These are phyloP conservation scores for Lota lota DNA, from an alignment of 2,113 vertebrate species.

Conservation along the genomic window DNA sequence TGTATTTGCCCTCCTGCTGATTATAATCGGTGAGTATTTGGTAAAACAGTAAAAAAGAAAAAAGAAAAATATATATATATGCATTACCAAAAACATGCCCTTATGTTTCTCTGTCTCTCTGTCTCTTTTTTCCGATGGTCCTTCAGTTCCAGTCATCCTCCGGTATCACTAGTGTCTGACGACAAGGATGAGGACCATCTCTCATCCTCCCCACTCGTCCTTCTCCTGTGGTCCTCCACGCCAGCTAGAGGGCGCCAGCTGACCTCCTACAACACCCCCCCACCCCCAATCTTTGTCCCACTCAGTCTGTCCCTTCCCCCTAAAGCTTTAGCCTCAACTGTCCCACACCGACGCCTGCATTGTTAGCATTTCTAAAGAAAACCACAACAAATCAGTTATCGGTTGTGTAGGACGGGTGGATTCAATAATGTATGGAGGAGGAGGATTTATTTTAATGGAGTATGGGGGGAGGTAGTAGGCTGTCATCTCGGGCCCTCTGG, in stretches of 20 bases:
- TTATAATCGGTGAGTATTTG: constrained; percentile 90
- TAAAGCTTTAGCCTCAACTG: constrained; percentile 33
- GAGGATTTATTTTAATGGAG: constrained; percentile 9
- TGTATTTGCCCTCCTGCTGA: constrained; percentile 81
- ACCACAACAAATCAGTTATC: too few species aligned
- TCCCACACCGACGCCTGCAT: neutral
- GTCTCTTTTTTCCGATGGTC: constrained; percentile 4
- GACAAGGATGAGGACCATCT: constrained; percentile 30
- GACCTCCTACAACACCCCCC: constrained; percentile 30
- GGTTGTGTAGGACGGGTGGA: too few species aligned
- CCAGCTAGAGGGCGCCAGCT: constrained; percentile 49
- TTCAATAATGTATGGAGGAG: neutral
- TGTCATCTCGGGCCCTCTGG: constrained; percentile 20
- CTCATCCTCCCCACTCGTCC: constrained; percentile 33
- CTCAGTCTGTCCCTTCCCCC: neutral
- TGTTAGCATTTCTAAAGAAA: too few species aligned
- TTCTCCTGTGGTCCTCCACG: constrained; percentile 47
- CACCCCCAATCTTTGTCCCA: constrained; percentile 32
- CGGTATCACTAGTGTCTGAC: constrained; percentile 65
- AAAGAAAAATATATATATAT: rapidly evolving
- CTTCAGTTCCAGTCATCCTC: constrained; percentile 75
- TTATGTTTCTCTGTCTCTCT: neutral
- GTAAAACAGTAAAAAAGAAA: neutral
- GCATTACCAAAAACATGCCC: neutral
- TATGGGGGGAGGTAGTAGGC: constrained; percentile 10